Evolutionary conservation across 35 echinoderm and acorn worm species (phyloP), one percentile per base, ranked within the genome.

Genomic region (Ophioderma brevispina): DNA sequence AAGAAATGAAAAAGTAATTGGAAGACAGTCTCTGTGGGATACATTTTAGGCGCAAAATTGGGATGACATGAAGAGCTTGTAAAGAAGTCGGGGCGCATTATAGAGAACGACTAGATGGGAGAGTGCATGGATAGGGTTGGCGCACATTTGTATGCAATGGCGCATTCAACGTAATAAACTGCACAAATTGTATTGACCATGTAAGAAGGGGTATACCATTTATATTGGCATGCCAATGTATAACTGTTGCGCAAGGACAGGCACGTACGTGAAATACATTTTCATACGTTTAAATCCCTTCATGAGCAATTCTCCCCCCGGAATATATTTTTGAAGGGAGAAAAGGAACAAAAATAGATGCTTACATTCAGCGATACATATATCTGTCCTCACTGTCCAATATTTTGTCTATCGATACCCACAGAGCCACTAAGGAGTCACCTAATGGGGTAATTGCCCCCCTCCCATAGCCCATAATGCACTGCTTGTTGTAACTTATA

Each of bases 351-450:
- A 15, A 25, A 25, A 70, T 25, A 25, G 10, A 1, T 70, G 28
- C 59, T 30, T 25, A 25, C n/a, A 70, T 70, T 70, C 3, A 70
- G 59, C 59, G 59, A 70, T 70, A 70, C 59, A 70, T 70, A 70
- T 70, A 70, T 70, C 59, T 70, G 59, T 70, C 59, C 59, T 15
- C 59, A 30, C 59, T 70, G 59, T 70, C 59, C 59, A 70, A 70
- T 70, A 70, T 70, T 70, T 70, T 70, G 59, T 70, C 59, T 70
- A 70, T 70, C 59, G 59, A 70, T 70, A 70, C 59, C 59, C n/a
- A 70, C n/a, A 70, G 59, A 70, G 59, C 59, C 59, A 70, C 59
- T 70, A 70, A 70, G 59, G 59, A 70, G 59, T 3, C 59, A 30
- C 10, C 59, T 70, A 70, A 70, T 70, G 59, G 59, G 59, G 59